Base-by-base conservation (phyloP, 2,797 vertebrate genomes). In the Gadopsis bispinosus region DNA sequence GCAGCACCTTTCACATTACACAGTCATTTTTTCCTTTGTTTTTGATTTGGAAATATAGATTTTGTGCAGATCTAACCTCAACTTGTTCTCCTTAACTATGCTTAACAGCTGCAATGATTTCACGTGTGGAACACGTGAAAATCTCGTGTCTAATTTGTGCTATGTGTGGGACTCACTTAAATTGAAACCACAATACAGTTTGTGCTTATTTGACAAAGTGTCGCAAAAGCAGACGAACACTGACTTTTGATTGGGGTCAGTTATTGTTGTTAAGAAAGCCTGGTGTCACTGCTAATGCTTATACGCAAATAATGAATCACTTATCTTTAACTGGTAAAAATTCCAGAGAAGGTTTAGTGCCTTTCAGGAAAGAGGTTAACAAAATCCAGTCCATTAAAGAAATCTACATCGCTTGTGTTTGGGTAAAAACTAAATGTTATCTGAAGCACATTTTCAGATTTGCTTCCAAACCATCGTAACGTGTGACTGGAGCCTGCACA, bases 181-280 rank as follows among this genome's bases (percentile, higher is more conserved):
- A 59, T 26, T 60, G 37, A 60, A 69, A 65, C 35, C 66, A 37
- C 39, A 39, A 12, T 45, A 26, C 16, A 51, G 35, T 45, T 77
- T 51, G 31, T 68, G 43, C 47, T 66, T 19, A 50, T 81, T 53
- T 33, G 3, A 22, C 29, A 45, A 43, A 9, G 33, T 61, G 50
- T 61, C n/a, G 31, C 20, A 56, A 43, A 39, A 26, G 6, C 11
- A 45, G 33, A 45, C 43, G 31, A 31, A 33, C 66, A 59, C 16
- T 17, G 37, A 54, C 19, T 31, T 41, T 22, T 48, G 48, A 73
- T n/a, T 39, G 29, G 26, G 43, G 39, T 51, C 33, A 35, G 33
- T 39, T 39, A 3, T 58, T 63, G 45, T 59, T 20, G 11, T 54
- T 29, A 3, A 16, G 37, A 59, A 53, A 64, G 1, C 10, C 14